phyloP scores from a whole-genome alignment of 2,797 vertebrate genomes.

The Masticophis lateralis region DNA sequence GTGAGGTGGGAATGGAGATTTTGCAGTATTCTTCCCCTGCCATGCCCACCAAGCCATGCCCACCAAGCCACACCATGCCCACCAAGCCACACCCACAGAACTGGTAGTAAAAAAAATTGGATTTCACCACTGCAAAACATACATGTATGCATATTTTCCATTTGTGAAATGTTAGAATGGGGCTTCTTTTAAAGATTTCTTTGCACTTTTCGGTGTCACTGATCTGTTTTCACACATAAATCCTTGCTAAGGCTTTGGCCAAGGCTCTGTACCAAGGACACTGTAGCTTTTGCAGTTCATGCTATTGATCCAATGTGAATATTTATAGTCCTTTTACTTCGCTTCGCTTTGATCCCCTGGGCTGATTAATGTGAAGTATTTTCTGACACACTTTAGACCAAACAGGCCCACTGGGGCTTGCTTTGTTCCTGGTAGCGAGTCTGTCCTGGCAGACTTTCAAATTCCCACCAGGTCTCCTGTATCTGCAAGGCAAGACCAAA shows the following conservation, averaged over 20 bases:
- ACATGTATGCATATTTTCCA: neutral
- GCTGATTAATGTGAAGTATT: slow-evolving; percentile 24
- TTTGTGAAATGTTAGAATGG: neutral
- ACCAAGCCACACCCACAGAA: too few species aligned
- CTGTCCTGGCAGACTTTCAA: slow-evolving; percentile 1
- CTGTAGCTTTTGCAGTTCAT: slow-evolving; percentile 1
- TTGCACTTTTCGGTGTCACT: neutral
- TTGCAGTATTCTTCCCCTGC: too few species aligned
- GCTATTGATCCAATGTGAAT: slow-evolving; percentile 10
- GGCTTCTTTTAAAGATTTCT: neutral
- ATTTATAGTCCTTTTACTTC: slow-evolving; percentile 16
- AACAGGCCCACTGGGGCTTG: slow-evolving; percentile 3
- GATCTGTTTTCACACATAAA: neutral
- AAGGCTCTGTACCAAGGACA: neutral
- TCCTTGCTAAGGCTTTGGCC: neutral
- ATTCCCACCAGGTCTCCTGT: neutral
- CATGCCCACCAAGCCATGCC: too few species aligned
- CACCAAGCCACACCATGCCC: too few species aligned
- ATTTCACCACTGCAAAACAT: too few species aligned
- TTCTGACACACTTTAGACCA: slow-evolving; percentile 10
- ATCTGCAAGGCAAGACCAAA: neutral
- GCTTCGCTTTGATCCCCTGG: slow-evolving; percentile 5
- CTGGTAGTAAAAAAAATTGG: too few species aligned
- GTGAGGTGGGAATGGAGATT: too few species aligned
- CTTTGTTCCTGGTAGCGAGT: slow-evolving; percentile 19